Conservation (phyloP, 2,888 invertebrate genomes). For the Macrosoma leucophasiata region DNA sequence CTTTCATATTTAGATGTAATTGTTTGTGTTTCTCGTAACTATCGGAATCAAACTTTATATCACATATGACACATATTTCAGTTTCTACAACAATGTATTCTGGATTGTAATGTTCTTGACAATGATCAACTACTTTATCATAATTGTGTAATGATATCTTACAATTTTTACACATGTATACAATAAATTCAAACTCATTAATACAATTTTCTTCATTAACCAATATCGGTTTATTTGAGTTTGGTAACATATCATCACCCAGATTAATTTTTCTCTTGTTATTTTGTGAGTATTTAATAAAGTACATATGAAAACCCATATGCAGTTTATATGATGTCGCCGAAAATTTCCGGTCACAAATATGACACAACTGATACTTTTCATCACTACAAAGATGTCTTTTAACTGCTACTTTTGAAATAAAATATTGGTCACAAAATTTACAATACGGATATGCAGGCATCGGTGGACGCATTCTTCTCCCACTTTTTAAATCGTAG, state of each 20-base stretch:
- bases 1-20: conserved; percentile 27
- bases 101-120: conserved; percentile 42
- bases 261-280: no score
- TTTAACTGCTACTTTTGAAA: no score
- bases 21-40: conserved; percentile 32
- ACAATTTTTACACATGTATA: conserved; percentile 46
- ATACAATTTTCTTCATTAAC: background rate
- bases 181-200: background rate
- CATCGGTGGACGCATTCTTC: conserved; percentile 39
- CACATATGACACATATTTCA: conserved; percentile 34
- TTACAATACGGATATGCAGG: no score
- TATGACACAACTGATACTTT: no score
- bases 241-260: background rate
- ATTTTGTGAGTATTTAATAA: conserved; percentile 2
- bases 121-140: conserved; percentile 51
- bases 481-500: conserved; percentile 34
- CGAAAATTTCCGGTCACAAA: no score
- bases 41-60: conserved; percentile 32
- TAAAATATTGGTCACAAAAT: no score
- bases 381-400: no score
- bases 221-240: background rate
- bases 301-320: conserved; percentile 1
- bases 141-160: conserved; percentile 38
- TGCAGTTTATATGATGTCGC: no score
- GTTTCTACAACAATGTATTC: conserved; percentile 19